phyloP scores from a whole-genome alignment of 2,888 invertebrate species.

The Harpagoxenus sublaevis region DNA sequence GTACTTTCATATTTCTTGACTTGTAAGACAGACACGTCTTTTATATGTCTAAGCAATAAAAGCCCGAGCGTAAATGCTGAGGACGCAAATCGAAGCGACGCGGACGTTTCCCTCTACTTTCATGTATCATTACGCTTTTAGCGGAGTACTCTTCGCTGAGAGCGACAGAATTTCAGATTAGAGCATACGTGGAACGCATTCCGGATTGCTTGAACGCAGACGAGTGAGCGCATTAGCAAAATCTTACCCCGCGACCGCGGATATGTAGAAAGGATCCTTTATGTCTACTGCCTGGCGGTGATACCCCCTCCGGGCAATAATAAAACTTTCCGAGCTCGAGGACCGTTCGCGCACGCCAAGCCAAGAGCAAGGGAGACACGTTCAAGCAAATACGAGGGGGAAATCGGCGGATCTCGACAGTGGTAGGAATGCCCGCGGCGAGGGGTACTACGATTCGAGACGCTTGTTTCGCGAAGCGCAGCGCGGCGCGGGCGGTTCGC shows the following conservation, averaged over 20 bases:
- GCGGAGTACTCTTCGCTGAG: conserved; percentile 18
- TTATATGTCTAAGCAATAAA: conserved; percentile 5
- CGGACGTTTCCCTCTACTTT: conserved; percentile 20
- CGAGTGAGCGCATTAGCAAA: conserved; percentile 66
- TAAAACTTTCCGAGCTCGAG: conserved; percentile 78
- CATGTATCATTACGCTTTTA: conserved; percentile 50
- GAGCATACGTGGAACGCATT: conserved; percentile 19
- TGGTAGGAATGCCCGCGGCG: conserved; percentile 70
- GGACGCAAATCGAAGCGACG: conserved; percentile 16
- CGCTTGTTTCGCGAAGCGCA: conserved; percentile 73
- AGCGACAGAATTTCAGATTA: conserved; percentile 50
- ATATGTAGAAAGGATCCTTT: conserved; percentile 60
- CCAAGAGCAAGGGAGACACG: conserved; percentile 52
- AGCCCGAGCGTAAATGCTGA: conserved; percentile 19
- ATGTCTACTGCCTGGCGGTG: conserved; percentile 66
- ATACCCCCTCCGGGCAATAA: conserved; percentile 78
- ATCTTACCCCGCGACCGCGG: conserved; percentile 50
- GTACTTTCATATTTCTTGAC: not conserved
- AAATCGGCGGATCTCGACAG: conserved; percentile 71
- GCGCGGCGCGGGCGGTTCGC: conserved; percentile 62
- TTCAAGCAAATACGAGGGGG: conserved; percentile 77
- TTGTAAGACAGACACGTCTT: not conserved
- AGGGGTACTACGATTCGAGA: conserved; percentile 70
- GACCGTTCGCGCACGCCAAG: conserved; percentile 67
- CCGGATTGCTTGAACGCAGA: conserved; percentile 39